A percentile compares a stretch with the other conserved stretches of the same genome.
Conservation (phyloP, 2,113 vertebrate genomes). For the Romanogobio albipinnatus region DNA sequence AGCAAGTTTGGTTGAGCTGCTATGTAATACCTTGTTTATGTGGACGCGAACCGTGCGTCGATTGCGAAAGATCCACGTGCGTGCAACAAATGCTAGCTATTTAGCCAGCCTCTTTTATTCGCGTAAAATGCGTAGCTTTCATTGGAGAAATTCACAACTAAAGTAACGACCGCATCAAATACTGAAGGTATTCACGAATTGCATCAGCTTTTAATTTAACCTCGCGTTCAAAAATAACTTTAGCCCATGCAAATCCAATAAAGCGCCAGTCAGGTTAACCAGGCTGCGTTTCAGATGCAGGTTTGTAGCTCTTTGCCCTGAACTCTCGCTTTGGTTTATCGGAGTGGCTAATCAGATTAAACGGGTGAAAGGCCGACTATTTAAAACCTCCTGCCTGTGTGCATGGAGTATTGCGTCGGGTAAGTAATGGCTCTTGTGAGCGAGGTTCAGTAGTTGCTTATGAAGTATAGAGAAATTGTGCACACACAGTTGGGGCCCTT, state of each 20-base stretch:
- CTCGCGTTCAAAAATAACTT: constrained; percentile 26
- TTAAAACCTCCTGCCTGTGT: constrained; percentile 39
- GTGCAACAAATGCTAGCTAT: constrained; percentile 28
- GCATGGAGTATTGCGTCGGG: background rate
- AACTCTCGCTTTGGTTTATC: constrained; percentile 20
- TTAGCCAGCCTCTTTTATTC: background rate
- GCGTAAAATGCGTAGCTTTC: background rate
- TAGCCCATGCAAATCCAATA: constrained; percentile 25
- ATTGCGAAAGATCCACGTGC: constrained; percentile 22
- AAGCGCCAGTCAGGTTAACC: constrained; percentile 29
- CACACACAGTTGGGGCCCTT: background rate
- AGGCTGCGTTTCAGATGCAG: constrained; percentile 16
- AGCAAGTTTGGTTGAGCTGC: background rate
- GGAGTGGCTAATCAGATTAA: constrained; percentile 47
- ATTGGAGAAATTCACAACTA: background rate
- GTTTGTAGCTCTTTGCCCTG: constrained; percentile 6
- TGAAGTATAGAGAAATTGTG: background rate
- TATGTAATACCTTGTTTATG: background rate
- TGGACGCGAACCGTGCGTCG: background rate
- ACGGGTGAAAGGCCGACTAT: constrained; percentile 37
- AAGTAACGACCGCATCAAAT: background rate
- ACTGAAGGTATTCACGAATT: background rate
- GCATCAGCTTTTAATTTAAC: background rate
- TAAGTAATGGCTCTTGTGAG: constrained; percentile 4
- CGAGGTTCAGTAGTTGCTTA: background rate